Percentiles rank a stretch among this genome's conserved stretches.
These are phyloP conservation scores for Tauraco hartlaubi DNA, from an alignment of 2,797 vertebrate species.

Conservation along the genomic window DNA sequence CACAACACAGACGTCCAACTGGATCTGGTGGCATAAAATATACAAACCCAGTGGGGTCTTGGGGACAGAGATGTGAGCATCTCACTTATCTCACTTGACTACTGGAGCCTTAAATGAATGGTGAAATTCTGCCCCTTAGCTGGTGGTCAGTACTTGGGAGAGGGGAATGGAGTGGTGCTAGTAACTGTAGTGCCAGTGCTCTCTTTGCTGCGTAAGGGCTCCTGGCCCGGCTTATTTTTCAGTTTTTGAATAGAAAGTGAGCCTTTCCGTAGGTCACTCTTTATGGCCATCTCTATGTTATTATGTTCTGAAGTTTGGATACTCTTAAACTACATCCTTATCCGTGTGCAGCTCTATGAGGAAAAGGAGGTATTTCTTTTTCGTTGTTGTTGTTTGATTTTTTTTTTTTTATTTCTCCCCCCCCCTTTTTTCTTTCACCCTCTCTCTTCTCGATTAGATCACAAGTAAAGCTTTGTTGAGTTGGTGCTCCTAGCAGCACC, in stretches of 20 bases:
- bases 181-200: not conserved
- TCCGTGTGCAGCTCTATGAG: not conserved
- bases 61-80: not conserved
- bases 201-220: not conserved
- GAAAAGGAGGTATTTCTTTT: not conserved
- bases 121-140: not conserved
- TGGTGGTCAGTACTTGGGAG: not conserved
- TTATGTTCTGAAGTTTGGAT: not conserved
- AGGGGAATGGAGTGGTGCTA: not conserved
- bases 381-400: too few species aligned
- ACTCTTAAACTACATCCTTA: not conserved
- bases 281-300: not conserved
- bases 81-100: not conserved
- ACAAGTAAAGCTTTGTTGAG: not conserved
- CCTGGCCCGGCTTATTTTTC: not conserved
- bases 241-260: not conserved
- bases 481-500: not conserved
- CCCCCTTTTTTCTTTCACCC: not conserved
- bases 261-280: not conserved
- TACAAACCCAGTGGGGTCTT: not conserved
- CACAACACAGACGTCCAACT: not conserved
- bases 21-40: not conserved
- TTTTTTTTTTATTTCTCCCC: too few species aligned
- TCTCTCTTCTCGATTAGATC: not conserved
- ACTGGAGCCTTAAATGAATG: not conserved